Conservation (phyloP, 2,797 vertebrate species). For the Carcharodon carcharias region DNA sequence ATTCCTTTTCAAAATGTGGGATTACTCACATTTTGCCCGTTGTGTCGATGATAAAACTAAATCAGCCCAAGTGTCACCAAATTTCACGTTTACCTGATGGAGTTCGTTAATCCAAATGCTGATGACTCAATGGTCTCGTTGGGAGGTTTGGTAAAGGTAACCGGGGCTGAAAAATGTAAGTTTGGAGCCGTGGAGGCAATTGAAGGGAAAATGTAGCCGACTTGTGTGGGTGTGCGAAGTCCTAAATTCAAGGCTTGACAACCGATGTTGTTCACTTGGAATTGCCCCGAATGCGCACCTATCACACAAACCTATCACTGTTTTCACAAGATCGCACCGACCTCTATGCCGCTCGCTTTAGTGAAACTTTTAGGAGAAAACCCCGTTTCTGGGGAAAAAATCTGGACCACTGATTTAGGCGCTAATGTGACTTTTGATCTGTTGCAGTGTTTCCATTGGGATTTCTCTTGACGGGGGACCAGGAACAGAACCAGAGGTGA, state of each 20-base stretch:
- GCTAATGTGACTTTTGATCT: constrained; percentile 7
- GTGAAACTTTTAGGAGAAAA: not conserved
- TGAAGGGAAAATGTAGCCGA: not conserved
- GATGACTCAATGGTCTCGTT: not conserved
- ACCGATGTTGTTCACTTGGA: not conserved
- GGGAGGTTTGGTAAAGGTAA: not conserved
- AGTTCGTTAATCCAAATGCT: not conserved
- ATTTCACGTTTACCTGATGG: not conserved
- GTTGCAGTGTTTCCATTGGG: not conserved
- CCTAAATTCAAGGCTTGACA: not conserved
- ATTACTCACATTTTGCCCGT: not conserved
- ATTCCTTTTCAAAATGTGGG: not conserved
- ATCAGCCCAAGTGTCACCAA: not conserved
- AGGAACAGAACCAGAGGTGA: not conserved
- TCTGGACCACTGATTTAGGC: not conserved
- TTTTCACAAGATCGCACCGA: not conserved
- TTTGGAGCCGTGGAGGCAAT: not conserved
- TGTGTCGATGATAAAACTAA: not conserved
- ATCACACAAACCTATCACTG: not conserved
- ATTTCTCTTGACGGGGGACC: not conserved
- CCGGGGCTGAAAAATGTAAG: not conserved
- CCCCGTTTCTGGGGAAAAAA: not conserved
- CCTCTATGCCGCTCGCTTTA: not conserved
- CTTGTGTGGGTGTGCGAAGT: not conserved
- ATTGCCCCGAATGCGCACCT: not conserved